These are phyloP conservation scores for Nerophis lumbriciformis DNA, from an alignment of 2,113 vertebrate genomes.

Conservation along the genomic window DNA sequence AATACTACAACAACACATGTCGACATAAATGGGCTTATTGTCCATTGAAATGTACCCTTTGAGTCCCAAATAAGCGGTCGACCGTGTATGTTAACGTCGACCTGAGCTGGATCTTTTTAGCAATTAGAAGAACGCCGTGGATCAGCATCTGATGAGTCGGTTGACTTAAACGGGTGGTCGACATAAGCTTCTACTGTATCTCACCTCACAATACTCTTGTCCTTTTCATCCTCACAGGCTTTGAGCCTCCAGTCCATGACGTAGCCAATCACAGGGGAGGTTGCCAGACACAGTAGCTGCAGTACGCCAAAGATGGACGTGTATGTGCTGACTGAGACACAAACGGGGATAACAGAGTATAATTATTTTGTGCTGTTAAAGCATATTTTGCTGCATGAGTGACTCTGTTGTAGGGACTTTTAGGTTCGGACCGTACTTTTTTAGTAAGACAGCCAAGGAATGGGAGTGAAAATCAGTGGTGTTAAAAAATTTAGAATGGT, in stretches of 20 bases:
- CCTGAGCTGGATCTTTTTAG: too few species aligned
- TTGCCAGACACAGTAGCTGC: constrained; percentile 91
- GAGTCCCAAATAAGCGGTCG: background rate
- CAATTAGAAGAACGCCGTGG: too few species aligned
- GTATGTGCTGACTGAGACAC: constrained; percentile 83
- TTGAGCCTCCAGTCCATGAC: constrained; percentile 97
- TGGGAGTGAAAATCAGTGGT: constrained; percentile 1
- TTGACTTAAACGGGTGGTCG: too few species aligned
- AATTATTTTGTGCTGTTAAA: background rate
- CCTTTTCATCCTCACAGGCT: constrained; percentile 83
- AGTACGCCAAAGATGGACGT: constrained; percentile 94
- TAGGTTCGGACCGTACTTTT: background rate
- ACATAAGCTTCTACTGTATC: constrained; percentile 14
- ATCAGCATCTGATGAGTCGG: too few species aligned
- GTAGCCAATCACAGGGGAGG: constrained; percentile 91
- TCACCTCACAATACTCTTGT: constrained; percentile 73
- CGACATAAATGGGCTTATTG: too few species aligned
- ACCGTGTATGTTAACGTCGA: too few species aligned
- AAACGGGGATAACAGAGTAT: background rate
- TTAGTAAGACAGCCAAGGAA: background rate
- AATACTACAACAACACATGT: too few species aligned
- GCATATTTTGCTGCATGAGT: too few species aligned
- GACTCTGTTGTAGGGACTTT: background rate
- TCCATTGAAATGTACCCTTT: background rate
- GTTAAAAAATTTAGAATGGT: constrained; percentile 11